Conservation (phyloP, 2,113 vertebrate genomes). For the Pseudopodoces humilis region DNA sequence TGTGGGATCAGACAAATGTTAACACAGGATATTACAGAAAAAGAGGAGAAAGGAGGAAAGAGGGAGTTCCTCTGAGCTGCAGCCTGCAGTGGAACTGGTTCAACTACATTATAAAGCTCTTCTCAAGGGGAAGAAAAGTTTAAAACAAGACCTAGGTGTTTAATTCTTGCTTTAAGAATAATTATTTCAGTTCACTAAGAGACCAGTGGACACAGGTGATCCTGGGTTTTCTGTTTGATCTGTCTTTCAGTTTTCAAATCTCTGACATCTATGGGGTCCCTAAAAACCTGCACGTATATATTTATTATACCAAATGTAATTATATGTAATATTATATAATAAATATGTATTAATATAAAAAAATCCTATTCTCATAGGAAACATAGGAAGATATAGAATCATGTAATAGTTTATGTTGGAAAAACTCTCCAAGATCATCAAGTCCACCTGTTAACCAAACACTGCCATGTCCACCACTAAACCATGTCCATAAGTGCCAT, state of each 20-base stretch:
- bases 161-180: neutral
- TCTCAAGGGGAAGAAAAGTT: neutral
- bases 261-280: neutral
- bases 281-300: neutral
- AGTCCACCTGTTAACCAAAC: neutral
- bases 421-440: neutral
- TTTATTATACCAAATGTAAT: neutral
- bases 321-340: no score
- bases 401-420: neutral
- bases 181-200: neutral
- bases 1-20: neutral
- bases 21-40: neutral
- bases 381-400: neutral
- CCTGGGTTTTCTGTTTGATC: neutral
- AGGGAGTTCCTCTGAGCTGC: neutral
- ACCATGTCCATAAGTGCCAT: accelerated
- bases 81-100: neutral
- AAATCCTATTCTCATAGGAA: neutral
- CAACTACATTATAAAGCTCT: neutral
- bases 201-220: neutral
- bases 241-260: neutral
- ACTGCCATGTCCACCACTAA: neutral
- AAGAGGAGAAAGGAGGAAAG: neutral
- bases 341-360: no score
- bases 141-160: neutral